phyloP scores from a whole-genome alignment of 2,888 invertebrate genomes.

The Ennomos fuscantarius region DNA sequence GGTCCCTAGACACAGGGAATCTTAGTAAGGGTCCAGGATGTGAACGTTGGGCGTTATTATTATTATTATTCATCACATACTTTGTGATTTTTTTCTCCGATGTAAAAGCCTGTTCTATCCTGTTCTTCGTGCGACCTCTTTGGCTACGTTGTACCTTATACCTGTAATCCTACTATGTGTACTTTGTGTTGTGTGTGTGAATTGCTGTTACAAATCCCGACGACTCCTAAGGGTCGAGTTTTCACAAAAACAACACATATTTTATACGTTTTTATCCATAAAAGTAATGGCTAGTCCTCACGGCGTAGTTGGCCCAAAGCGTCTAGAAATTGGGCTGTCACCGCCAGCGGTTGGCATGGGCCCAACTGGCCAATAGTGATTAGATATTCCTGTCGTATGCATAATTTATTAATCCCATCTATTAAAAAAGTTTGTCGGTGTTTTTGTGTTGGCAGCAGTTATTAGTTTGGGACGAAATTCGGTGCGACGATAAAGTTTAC shows the following conservation, averaged over 20 bases:
- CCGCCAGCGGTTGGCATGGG: slow-evolving; percentile 50
- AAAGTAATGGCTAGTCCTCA: slow-evolving; percentile 28
- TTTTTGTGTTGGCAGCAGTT: neutral
- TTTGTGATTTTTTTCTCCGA: no score
- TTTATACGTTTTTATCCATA: slow-evolving; percentile 25
- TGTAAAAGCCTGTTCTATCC: no score
- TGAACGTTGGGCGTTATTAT: no score
- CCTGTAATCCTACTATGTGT: no score
- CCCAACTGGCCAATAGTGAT: slow-evolving; percentile 55
- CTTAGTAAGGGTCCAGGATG: no score
- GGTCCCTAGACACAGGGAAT: no score
- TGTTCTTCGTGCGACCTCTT: no score
- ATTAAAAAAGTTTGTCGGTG: neutral
- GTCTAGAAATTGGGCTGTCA: slow-evolving; percentile 64
- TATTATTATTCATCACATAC: no score
- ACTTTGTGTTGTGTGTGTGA: no score
- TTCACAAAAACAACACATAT: slow-evolving; percentile 20
- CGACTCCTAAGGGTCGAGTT: slow-evolving; percentile 17
- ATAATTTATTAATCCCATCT: slow-evolving; percentile 31
- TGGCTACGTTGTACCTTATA: no score
- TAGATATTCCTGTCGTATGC: slow-evolving; percentile 47
- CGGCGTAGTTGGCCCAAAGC: slow-evolving; percentile 33
- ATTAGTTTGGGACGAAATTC: neutral
- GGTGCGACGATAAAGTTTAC: no score
- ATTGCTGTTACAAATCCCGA: slow-evolving; percentile 9